Base-by-base conservation (phyloP, 2,888 invertebrate genomes). In the Suillia variegata region DNA sequence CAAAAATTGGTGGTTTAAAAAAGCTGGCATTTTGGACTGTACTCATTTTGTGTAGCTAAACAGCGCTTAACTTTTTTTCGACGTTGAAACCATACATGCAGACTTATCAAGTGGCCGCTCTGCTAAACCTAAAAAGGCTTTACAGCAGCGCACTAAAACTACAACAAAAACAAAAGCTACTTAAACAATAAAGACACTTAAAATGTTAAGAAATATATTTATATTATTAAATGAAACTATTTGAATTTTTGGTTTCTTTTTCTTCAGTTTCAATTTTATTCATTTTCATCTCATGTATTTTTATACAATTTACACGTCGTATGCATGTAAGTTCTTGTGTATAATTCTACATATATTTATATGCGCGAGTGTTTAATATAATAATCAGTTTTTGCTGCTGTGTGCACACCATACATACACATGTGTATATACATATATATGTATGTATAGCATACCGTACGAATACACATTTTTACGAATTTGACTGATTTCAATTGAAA, bases 221-320 rank as follows among this genome's bases (percentile, higher is more conserved):
- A n/a, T n/a, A n/a, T n/a, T n/a, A n/a, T n/a, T n/a, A n/a, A 31
- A 31, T 31, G 12, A 31, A 31, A 31, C 31, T 8, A 31, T 31
- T 31, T 31, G 12, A 5, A 8, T 38, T 45, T 45, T 45, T 45
- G 45, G 45, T 45, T 45, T 45, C 45, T 45, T 45, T 45, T 45
- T 45, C 45, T 45, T 45, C 18, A 45, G 4, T 45, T 45, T 45
- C 20, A 12, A 17, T 45, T 4, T 20, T 45, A 8, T 18, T 45
- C 13, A 18, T 45, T 45, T 8, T 45, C 45, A 45, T 38, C 38
- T 38, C 38, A 4, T 38, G 4, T 38, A 13, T 38, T 4, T 38
- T n/a, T 38, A n/a, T 38, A 4, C 10, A n/a, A n/a, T 38, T 31
- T 31, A 31, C 12, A 31, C 31, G 12, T 31, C 6, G 12, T 31